phyloP scores from a whole-genome alignment of 2,888 invertebrate genomes.

The Plebejus anna region DNA sequence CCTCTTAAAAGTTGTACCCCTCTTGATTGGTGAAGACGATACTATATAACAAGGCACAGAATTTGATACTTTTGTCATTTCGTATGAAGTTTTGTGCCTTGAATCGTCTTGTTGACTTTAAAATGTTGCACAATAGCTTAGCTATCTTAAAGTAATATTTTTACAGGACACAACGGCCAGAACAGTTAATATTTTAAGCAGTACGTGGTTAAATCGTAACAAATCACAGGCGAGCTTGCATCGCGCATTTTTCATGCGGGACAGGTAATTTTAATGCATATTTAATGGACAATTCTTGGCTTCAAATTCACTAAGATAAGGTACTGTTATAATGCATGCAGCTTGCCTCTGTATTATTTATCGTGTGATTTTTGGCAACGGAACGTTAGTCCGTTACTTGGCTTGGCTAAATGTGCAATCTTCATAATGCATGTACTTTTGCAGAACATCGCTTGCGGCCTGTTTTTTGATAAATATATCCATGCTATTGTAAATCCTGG shows the following conservation, averaged over 20 bases:
- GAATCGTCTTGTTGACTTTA: no score
- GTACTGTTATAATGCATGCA: conserved; percentile 77
- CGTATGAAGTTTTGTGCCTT: no score
- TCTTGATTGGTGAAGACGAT: no score
- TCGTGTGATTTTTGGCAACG: conserved; percentile 79
- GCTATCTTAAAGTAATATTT: no score
- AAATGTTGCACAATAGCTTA: no score
- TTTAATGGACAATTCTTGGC: conserved; percentile 79
- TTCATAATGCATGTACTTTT: conserved; percentile 79
- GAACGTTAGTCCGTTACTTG: conserved; percentile 57
- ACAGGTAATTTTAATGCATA: conserved; percentile 80
- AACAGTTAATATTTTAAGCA: background rate
- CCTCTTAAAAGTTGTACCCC: background rate
- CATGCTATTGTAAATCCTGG: conserved; percentile 37
- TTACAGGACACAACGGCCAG: no score
- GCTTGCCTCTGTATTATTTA: conserved; percentile 76
- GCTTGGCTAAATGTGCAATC: conserved; percentile 77
- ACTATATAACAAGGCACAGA: no score
- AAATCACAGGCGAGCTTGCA: conserved; percentile 34
- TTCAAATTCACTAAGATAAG: conserved; percentile 79
- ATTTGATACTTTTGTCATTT: no score
- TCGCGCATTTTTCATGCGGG: conserved; percentile 65
- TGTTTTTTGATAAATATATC: conserved; percentile 46
- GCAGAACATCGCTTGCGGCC: conserved; percentile 57
- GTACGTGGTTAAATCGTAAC: conserved; percentile 17